Base-by-base conservation (phyloP, 1,140 invertebrate species). In the Maniola jurtina region DNA sequence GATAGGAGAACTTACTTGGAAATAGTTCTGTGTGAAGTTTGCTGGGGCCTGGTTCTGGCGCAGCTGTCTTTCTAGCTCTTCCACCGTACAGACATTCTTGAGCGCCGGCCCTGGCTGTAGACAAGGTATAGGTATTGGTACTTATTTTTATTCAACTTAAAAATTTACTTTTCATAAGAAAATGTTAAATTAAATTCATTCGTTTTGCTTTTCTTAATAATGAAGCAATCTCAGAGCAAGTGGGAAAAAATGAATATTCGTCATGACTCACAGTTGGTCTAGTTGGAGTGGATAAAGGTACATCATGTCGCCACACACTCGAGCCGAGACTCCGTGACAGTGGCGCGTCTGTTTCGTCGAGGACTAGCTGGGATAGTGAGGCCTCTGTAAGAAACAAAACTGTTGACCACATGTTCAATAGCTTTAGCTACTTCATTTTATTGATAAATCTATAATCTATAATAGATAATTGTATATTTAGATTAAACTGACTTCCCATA, bases 11-110 rank as follows among this genome's bases (percentile, higher is more conserved):
- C 11, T 16, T 66, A 88, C 85, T 77, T 88, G 87, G 50, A 78
- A 88, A 52, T 76, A 87, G 52, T 83, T 81, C 68, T 89, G 80
- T 47, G 70, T 61, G 64, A 61, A 71, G 52, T 73, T 78, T 56
- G 80, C 79, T 1, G 70, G 69, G 52, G 65, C 70, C 50, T 88
- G 87, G 36, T 84, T 83, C 69, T 89, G 83, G 0, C 85, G 83
- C 50, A 91, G 72, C 66, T 88, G 89, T 11, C 88, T 76, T 69
- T 91, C 90, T 68, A 91, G 33, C 62, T 91, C 90, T 60, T 91
- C 90, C 2, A 91, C 90, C 0, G 89, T 91, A 73, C 86, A 89
- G 11, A 90, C 83, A 79, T 90, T 91, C 70, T 91, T 91, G 58
- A 90, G 71, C 0, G 76, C 64, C 45, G 79, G 78, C 34, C 76